Percentiles rank a stretch among this genome's conserved stretches.
These are phyloP conservation scores for Cinara cedri DNA, from an alignment of 2,888 invertebrate genomes.

Conservation along the genomic window DNA sequence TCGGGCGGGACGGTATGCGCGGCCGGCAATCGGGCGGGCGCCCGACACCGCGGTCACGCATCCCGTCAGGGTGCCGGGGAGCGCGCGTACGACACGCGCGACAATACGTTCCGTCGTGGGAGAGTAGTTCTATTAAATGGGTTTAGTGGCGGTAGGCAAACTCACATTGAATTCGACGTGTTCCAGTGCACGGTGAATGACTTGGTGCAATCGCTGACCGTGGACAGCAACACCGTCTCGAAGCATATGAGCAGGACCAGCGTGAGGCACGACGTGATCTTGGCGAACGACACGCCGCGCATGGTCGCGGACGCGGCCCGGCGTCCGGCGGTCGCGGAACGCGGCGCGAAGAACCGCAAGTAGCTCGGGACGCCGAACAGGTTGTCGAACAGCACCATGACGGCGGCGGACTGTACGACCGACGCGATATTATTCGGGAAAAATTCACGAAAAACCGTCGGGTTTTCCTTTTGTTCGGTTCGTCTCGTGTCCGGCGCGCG, in stretches of 20 bases:
- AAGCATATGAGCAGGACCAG: slow-evolving; percentile 67
- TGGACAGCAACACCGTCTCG: slow-evolving; percentile 68
- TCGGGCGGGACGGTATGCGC: neutral
- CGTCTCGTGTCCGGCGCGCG: too few relatives aligned
- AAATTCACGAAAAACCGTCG: too few relatives aligned
- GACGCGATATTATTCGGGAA: too few relatives aligned
- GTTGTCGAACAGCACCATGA: slow-evolving; percentile 53
- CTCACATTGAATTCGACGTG: slow-evolving; percentile 84
- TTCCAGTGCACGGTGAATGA: slow-evolving; percentile 90
- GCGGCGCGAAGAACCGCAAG: slow-evolving; percentile 28
- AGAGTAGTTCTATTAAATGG: too few relatives aligned
- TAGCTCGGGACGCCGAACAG: slow-evolving; percentile 46
- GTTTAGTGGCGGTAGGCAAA: slow-evolving; percentile 59
- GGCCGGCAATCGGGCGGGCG: neutral
- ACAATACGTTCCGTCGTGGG: too few relatives aligned
- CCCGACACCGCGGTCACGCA: too few relatives aligned
- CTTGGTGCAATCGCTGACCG: slow-evolving; percentile 77
- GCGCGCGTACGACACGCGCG: too few relatives aligned
- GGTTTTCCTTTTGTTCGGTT: too few relatives aligned
- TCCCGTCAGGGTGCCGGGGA: too few relatives aligned
- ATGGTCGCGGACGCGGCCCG: slow-evolving; percentile 11
- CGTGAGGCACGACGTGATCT: slow-evolving; percentile 66
- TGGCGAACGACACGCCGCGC: slow-evolving; percentile 60
- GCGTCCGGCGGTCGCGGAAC: neutral
- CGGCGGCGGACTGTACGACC: neutral